Evolutionary conservation across 2,113 vertebrate genomes (phyloP).

Genomic region (Serilophus lunatus): DNA sequence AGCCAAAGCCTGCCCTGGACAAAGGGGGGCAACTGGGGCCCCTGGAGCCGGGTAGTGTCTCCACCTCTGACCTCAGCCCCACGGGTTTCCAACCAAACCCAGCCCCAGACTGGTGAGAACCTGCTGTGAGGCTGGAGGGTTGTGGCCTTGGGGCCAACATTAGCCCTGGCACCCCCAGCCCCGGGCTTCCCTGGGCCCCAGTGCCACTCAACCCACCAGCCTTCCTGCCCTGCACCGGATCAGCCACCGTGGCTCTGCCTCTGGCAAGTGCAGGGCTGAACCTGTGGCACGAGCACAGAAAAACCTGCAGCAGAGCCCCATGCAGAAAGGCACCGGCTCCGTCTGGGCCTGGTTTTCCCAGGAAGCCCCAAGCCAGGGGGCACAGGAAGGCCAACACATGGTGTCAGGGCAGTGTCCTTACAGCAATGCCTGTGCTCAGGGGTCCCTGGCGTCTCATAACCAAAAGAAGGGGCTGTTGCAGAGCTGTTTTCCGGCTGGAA

Average conservation of each 20-base stretch:
- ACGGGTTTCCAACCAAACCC: fast-evolving
- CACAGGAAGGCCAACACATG: fast-evolving
- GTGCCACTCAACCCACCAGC: neutral
- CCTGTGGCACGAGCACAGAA: neutral
- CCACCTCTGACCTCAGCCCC: neutral
- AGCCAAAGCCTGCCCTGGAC: neutral
- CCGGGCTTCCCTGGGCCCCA: too few relatives aligned
- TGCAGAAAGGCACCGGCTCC: neutral
- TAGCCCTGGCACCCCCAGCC: neutral
- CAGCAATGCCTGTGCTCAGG: neutral
- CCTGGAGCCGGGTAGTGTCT: neutral
- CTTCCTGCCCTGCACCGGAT: fast-evolving
- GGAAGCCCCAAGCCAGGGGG: neutral
- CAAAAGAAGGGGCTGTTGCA: neutral
- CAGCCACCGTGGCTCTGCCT: neutral
- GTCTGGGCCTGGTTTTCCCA: neutral
- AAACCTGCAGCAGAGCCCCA: neutral
- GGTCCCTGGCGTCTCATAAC: neutral
- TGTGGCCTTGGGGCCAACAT: fast-evolving
- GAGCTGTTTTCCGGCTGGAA: neutral
- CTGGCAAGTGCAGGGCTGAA: neutral
- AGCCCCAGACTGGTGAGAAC: fast-evolving
- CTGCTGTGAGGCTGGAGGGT: neutral
- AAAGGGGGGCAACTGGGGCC: neutral
- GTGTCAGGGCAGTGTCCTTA: neutral